These are phyloP conservation scores for Gouania willdenowi DNA, from an alignment of 2,797 vertebrate genomes.

Conservation along the genomic window DNA sequence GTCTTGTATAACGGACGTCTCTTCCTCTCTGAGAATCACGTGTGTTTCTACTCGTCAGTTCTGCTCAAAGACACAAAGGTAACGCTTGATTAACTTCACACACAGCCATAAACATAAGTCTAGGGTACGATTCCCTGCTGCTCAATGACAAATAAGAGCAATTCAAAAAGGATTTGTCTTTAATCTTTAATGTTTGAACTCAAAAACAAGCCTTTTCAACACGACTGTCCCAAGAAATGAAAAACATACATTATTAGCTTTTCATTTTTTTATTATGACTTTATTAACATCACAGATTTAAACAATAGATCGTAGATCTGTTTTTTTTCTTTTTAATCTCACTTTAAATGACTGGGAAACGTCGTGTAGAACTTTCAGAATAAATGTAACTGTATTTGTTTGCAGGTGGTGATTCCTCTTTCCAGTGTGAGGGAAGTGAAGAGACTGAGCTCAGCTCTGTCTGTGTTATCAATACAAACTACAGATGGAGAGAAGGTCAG, in stretches of 20 bases:
- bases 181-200: too few species aligned
- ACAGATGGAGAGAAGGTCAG: constrained; percentile 78
- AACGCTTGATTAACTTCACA: too few species aligned
- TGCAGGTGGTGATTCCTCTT: constrained; percentile 70
- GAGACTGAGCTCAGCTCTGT: constrained; percentile 79
- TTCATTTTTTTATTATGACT: too few species aligned
- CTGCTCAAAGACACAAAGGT: constrained; percentile 86
- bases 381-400: background rate
- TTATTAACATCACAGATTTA: too few species aligned
- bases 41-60: constrained; percentile 82
- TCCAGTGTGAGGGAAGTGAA: constrained; percentile 66
- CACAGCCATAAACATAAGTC: too few species aligned
- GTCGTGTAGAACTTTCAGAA: too few species aligned
- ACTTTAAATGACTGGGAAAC: too few species aligned
- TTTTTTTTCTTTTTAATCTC: too few species aligned
- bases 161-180: too few species aligned
- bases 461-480: constrained; percentile 77
- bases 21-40: constrained; percentile 68
- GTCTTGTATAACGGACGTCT: constrained; percentile 82
- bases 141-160: too few species aligned
- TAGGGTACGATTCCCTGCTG: too few species aligned
- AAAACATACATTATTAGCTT: background rate
- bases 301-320: too few species aligned
- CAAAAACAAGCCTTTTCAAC: background rate
- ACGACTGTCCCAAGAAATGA: background rate